A percentile compares a stretch with the other conserved stretches of the same genome.
Evolutionary conservation across 1,140 invertebrate genomes (phyloP).

Genomic region (Parapsyche elsis): DNA sequence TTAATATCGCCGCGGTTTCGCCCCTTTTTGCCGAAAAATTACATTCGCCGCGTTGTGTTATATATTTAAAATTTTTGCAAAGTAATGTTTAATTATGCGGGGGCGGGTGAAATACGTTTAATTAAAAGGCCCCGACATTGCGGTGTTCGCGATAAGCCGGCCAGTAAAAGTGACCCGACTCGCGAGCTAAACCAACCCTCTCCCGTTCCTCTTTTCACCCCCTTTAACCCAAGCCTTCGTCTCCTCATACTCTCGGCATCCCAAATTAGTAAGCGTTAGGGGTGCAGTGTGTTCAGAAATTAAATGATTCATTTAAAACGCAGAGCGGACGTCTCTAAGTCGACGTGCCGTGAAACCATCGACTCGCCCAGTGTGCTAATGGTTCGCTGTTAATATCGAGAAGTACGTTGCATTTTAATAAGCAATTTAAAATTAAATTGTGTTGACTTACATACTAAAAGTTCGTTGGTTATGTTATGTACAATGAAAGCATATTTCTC

Average conservation of each 20-base stretch:
- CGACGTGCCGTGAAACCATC: too few relatives aligned
- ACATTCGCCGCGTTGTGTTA: not conserved
- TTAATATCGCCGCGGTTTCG: too few relatives aligned
- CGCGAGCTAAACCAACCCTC: not conserved
- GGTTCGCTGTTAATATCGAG: too few relatives aligned
- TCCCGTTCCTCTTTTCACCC: not conserved
- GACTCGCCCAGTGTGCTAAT: too few relatives aligned
- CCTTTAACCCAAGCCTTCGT: not conserved
- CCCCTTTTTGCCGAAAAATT: too few relatives aligned
- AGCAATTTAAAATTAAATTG: too few relatives aligned
- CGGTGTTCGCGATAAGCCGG: constrained; percentile 18
- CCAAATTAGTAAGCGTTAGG: constrained; percentile 3
- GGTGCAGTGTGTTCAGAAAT: constrained; percentile 2
- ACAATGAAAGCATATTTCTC: too few relatives aligned
- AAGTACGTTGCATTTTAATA: too few relatives aligned
- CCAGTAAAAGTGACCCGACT: constrained; percentile 25
- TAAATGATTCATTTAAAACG: not conserved
- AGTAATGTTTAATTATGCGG: constrained; percentile 33
- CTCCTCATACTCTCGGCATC: not conserved
- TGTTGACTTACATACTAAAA: too few relatives aligned
- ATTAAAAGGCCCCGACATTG: constrained; percentile 21
- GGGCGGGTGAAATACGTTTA: constrained; percentile 27
- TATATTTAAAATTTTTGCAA: constrained; percentile 13
- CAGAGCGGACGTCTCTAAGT: too few relatives aligned
- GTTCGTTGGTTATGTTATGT: too few relatives aligned